These are phyloP conservation scores for Noctua janthina DNA, from an alignment of 2,888 invertebrate species.

Conservation along the genomic window DNA sequence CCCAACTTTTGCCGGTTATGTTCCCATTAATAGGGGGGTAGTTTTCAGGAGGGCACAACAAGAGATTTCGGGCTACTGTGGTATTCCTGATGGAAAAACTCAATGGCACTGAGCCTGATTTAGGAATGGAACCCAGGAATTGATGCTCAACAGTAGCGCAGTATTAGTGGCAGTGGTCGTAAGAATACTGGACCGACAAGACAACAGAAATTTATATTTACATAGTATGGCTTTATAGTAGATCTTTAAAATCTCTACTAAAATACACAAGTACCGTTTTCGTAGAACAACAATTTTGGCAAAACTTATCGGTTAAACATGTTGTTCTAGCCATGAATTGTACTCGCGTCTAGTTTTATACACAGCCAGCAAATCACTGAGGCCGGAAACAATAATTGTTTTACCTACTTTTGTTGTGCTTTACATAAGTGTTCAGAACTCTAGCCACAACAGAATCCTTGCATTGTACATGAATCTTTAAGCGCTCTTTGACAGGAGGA, in stretches of 20 bases:
- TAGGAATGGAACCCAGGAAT: neutral
- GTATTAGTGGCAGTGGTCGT: neutral
- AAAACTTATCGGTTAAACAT: constrained; percentile 22
- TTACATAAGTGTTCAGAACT: neutral
- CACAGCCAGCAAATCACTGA: constrained; percentile 13
- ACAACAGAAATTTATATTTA: neutral
- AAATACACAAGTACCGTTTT: neutral
- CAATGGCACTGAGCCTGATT: neutral
- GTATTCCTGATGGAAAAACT: neutral
- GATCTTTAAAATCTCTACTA: neutral
- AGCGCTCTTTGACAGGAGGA: neutral
- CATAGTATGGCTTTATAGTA: neutral
- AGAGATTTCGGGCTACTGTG: neutral
- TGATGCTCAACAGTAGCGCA: neutral
- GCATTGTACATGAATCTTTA: neutral
- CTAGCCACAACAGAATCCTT: neutral
- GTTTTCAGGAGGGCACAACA: neutral
- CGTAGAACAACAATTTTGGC: constrained; percentile 6
- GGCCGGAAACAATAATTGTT: neutral
- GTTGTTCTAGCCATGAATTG: constrained; percentile 25
- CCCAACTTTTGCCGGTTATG: neutral
- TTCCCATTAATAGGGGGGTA: neutral
- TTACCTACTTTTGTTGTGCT: neutral
- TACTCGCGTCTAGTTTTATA: constrained; percentile 20
- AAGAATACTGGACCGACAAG: neutral